Conservation (phyloP, 2,888 invertebrate species). For the Papilio protenor region DNA sequence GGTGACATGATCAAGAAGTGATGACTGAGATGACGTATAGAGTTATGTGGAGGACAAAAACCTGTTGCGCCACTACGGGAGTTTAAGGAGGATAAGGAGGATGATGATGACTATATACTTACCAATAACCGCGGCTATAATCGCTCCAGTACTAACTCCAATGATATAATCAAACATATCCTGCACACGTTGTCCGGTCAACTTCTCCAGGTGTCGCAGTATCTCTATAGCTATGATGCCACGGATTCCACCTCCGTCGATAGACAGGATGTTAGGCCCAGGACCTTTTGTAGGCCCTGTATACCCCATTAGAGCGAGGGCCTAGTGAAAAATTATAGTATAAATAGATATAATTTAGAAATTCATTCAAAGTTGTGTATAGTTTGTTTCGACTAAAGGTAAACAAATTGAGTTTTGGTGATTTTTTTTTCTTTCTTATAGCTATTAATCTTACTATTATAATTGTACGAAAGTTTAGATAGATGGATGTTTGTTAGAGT, state of each 20-base stretch:
- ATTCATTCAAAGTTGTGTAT: not conserved
- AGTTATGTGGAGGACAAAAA: no score
- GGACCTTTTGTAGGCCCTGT: constrained; percentile 86
- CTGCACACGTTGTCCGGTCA: constrained; percentile 87
- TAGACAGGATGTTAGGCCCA: constrained; percentile 92
- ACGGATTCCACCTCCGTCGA: constrained; percentile 96
- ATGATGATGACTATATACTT: no score
- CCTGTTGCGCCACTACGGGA: no score
- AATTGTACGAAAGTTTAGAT: no score
- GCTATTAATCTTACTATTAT: no score
- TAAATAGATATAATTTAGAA: no score
- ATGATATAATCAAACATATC: constrained; percentile 95
- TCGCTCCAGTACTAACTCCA: constrained; percentile 93
- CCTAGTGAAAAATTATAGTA: constrained; percentile 63
- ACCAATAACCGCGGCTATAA: constrained; percentile 90
- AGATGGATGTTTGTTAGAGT: no score
- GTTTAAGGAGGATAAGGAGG: no score
- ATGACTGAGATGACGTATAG: no score
- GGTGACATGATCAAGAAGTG: no score
- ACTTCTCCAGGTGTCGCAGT: constrained; percentile 89
- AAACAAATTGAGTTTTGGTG: no score
- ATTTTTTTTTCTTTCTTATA: no score
- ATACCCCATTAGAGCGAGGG: constrained; percentile 88
- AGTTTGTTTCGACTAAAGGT: not conserved
- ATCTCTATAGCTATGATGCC: constrained; percentile 95